Percentiles rank a stretch among this genome's conserved stretches.
Conservation (phyloP, 2,797 vertebrate species). For the Anguilla marmorata region DNA sequence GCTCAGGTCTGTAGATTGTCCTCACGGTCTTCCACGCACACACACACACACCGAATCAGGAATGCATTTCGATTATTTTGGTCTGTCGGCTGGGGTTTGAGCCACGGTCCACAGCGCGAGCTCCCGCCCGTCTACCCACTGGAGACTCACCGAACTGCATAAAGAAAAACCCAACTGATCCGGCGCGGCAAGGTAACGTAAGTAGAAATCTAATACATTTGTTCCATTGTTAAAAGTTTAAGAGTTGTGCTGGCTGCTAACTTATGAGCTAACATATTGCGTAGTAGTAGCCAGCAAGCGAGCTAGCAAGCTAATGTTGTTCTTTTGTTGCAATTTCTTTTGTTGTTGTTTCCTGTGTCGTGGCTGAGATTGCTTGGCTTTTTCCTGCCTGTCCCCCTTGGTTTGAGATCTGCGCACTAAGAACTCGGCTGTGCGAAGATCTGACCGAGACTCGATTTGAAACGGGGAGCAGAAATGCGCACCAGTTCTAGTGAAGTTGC, state of each 20-base stretch:
- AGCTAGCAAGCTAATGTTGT: constrained; percentile 18
- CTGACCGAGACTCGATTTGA: neutral
- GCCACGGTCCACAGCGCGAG: constrained; percentile 20
- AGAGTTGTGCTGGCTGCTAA: neutral
- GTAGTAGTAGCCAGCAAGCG: neutral
- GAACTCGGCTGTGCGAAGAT: neutral
- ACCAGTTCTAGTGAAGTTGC: neutral
- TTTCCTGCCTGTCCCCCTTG: constrained; percentile 12
- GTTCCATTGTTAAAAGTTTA: neutral
- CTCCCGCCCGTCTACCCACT: constrained; percentile 29
- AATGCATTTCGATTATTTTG: constrained; percentile 11
- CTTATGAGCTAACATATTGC: neutral
- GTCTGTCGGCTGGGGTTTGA: constrained; percentile 15
- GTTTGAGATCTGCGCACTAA: neutral
- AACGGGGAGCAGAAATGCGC: neutral
- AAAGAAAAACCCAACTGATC: constrained; percentile 22
- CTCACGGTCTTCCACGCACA: constrained; percentile 15
- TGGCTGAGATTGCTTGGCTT: constrained; percentile 22
- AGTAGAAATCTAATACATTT: neutral
- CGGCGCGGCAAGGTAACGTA: constrained; percentile 29
- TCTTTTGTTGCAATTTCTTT: constrained; percentile 24
- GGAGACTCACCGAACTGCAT: constrained; percentile 18
- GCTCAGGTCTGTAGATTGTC: constrained; percentile 24
- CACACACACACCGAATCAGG: neutral
- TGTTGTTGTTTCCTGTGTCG: constrained; percentile 36